phyloP scores from a whole-genome alignment of 2,113 vertebrate genomes.

The Laticauda laticaudata region DNA sequence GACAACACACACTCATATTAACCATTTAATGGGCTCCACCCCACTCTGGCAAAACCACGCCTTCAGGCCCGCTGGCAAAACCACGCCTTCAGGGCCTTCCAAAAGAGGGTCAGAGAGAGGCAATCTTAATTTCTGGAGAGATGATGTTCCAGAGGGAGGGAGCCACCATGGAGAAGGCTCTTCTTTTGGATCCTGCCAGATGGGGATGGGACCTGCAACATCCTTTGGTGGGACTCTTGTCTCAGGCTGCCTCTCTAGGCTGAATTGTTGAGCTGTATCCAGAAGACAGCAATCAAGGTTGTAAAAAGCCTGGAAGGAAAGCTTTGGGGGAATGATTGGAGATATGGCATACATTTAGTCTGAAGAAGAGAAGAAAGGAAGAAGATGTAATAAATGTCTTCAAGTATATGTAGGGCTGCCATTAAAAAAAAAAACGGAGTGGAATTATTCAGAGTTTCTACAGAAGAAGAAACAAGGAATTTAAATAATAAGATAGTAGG shows the following conservation, averaged over 20 bases:
- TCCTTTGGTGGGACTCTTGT: too few relatives aligned
- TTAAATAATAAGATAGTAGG: neutral
- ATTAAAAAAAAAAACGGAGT: neutral
- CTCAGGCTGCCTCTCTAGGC: neutral
- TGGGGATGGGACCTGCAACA: too few relatives aligned
- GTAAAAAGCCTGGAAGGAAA: neutral
- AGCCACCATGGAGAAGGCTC: too few relatives aligned
- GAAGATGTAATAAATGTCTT: neutral
- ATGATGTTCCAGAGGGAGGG: too few relatives aligned
- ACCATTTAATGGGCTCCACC: neutral
- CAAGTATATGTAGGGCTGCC: neutral
- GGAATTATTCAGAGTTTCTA: neutral
- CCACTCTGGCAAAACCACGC: neutral
- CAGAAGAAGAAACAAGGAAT: neutral
- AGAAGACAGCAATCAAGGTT: neutral
- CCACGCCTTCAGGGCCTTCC: too few relatives aligned
- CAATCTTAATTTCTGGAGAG: too few relatives aligned
- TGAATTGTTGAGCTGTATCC: neutral
- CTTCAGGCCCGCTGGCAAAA: too few relatives aligned
- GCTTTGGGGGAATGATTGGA: neutral
- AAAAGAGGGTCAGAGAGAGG: too few relatives aligned
- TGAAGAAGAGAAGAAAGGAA: neutral
- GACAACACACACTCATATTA: neutral
- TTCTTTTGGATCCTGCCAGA: too few relatives aligned
- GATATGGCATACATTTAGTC: neutral